Evolutionary conservation across 2,113 vertebrate genomes (phyloP).

Genomic region (Eonycteris spelaea): DNA sequence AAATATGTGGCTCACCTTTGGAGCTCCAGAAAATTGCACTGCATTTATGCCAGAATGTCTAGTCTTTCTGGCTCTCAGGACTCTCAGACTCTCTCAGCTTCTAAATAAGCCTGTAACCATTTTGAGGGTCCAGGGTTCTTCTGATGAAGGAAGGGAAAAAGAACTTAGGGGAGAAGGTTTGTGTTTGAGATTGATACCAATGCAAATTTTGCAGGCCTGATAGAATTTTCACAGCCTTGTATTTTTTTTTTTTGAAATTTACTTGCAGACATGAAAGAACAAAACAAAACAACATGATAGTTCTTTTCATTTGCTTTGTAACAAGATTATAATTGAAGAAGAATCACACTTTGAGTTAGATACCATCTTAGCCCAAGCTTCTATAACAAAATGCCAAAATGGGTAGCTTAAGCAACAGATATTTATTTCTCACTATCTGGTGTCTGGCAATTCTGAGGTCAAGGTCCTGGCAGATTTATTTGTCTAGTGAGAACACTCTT

Average conservation of each 20-base stretch:
- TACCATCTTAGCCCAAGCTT: neutral
- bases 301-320: neutral
- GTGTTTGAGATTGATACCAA: neutral
- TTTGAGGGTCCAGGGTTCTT: neutral
- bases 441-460: neutral
- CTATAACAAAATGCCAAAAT: neutral
- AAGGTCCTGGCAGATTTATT: neutral
- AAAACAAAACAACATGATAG: neutral
- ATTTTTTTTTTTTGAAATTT: neutral
- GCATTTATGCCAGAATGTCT: neutral
- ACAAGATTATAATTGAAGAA: neutral
- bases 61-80: neutral
- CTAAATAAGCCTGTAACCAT: neutral
- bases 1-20: neutral
- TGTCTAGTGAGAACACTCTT: neutral
- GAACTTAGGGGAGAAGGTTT: neutral
- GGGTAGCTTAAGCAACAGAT: neutral
- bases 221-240: neutral
- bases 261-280: neutral
- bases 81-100: neutral
- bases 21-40: neutral
- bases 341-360: neutral
- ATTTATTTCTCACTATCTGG: slow-evolving; percentile 9
- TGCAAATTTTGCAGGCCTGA: neutral
- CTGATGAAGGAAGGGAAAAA: neutral